A percentile compares a stretch with the other conserved stretches of the same genome.
phyloP scores from a whole-genome alignment of 2,797 vertebrate genomes.

The Neopelma chrysocephalum region DNA sequence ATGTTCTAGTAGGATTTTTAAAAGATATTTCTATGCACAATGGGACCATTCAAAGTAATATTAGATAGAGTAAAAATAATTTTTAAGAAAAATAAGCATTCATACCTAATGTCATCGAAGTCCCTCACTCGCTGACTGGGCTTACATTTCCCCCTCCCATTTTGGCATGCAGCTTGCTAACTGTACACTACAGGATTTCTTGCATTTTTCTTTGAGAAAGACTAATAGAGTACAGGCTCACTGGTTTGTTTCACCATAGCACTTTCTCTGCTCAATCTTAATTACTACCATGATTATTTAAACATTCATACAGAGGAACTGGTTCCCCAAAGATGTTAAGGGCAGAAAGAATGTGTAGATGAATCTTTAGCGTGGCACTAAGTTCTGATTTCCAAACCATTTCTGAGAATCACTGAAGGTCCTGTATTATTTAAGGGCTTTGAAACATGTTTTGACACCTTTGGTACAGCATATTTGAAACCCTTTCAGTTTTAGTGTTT shows the following conservation, averaged over 20 bases:
- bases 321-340: background rate
- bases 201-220: conserved; percentile 13
- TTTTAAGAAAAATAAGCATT: background rate
- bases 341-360: background rate
- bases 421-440: conserved; percentile 12
- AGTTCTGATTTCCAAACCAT: background rate
- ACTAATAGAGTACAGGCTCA: background rate
- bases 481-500: conserved; percentile 7
- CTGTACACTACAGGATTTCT: background rate
- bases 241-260: conserved; percentile 22
- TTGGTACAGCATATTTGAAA: background rate
- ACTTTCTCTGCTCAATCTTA: background rate
- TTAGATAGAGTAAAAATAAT: background rate
- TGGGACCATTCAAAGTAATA: background rate
- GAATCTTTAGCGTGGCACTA: background rate
- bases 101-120: background rate
- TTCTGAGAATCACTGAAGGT: background rate
- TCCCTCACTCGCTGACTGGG: background rate
- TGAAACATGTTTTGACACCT: conserved; percentile 28
- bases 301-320: background rate
- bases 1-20: background rate
- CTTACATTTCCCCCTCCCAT: background rate
- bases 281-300: conserved; percentile 38
- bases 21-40: background rate
- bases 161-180: background rate